phyloP scores from a whole-genome alignment of 2,888 invertebrate genomes.

The Gortyna flavago region DNA sequence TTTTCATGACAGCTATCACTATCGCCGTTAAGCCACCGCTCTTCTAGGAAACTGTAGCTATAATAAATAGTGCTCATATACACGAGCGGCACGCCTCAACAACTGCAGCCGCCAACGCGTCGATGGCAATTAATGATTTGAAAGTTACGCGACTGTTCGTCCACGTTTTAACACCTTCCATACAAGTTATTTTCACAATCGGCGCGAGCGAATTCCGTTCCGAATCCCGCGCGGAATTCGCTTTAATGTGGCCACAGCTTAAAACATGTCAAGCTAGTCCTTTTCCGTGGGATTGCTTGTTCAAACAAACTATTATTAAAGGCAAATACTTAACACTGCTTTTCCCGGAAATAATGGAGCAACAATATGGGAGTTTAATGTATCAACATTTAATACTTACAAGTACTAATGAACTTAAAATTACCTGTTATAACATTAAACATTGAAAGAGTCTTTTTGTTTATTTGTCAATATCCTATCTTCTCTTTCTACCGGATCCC shows the following conservation, averaged over 20 bases:
- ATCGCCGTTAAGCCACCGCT: no score
- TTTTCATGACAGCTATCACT: no score
- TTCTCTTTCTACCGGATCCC: slow-evolving; percentile 92
- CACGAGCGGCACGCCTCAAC: no score
- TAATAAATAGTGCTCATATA: no score
- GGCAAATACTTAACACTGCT: neutral
- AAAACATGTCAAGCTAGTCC: neutral
- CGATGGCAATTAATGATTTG: neutral
- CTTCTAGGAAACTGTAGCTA: no score
- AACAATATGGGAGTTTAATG: neutral
- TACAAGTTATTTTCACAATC: neutral
- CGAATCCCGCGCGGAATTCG: neutral
- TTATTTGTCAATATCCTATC: slow-evolving; percentile 81
- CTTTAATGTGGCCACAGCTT: neutral
- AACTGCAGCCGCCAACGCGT: no score
- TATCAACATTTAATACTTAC: neutral
- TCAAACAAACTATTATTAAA: neutral
- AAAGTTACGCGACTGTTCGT: neutral
- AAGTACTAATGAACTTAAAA: slow-evolving; percentile 25
- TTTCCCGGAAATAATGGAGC: neutral
- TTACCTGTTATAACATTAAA: slow-evolving; percentile 17
- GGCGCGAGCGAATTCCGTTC: neutral
- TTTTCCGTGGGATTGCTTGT: neutral
- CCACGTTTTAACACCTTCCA: neutral
- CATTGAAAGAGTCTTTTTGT: slow-evolving; percentile 23